Evolutionary conservation across 2,113 vertebrate genomes (phyloP).

Genomic region (Setophaga kirtlandii): DNA sequence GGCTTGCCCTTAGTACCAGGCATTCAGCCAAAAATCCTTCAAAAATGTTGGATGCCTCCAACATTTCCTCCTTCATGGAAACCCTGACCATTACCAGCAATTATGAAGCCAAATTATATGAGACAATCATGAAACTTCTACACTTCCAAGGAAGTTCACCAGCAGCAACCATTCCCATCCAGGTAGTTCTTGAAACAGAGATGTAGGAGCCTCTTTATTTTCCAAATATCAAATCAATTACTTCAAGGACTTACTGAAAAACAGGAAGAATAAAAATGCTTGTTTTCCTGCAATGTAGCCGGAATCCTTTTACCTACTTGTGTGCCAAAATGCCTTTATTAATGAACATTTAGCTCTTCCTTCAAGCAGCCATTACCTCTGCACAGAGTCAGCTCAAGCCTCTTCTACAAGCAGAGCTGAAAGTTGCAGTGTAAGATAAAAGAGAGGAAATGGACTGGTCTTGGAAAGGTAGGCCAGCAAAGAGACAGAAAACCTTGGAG

Average conservation of each 20-base stretch:
- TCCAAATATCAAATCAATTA: neutral
- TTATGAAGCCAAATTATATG: neutral
- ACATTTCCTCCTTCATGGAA: neutral
- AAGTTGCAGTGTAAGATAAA: neutral
- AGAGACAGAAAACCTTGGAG: neutral
- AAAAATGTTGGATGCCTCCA: neutral
- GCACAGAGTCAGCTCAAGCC: neutral
- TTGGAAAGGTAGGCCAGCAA: neutral
- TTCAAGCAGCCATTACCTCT: neutral
- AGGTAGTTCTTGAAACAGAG: neutral
- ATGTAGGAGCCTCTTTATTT: neutral
- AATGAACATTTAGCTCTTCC: neutral
- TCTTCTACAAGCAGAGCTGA: neutral
- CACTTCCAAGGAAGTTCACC: neutral
- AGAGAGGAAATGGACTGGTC: neutral
- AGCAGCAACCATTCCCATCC: neutral
- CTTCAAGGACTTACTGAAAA: neutral
- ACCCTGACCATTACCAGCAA: neutral
- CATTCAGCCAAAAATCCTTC: neutral
- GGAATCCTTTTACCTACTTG: neutral
- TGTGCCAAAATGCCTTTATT: neutral
- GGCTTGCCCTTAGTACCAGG: neutral
- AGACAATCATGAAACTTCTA: neutral
- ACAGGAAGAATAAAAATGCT: neutral
- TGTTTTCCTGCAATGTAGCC: neutral